Evolutionary conservation across 1,140 invertebrate genomes (phyloP).

Genomic region (Melitaea cinxia): DNA sequence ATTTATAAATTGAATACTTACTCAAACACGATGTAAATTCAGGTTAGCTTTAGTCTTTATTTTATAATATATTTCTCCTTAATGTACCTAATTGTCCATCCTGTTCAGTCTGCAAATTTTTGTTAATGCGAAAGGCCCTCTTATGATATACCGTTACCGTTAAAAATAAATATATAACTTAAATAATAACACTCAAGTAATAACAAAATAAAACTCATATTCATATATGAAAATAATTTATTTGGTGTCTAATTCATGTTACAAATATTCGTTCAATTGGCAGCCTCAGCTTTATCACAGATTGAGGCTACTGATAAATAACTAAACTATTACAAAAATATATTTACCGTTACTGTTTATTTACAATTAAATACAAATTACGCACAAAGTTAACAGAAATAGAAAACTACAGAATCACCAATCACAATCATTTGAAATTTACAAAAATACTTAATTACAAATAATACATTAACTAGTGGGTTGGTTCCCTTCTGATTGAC

Average conservation of each 20-base stretch:
- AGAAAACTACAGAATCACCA: conserved; percentile 38
- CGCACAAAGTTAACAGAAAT: conserved; percentile 49
- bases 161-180: too few relatives aligned
- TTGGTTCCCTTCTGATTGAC: conserved; percentile 40
- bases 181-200: too few relatives aligned
- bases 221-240: conserved; percentile 43
- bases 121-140: too few relatives aligned
- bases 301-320: conserved; percentile 19
- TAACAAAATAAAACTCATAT: conserved; percentile 21
- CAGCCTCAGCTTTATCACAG: conserved; percentile 29
- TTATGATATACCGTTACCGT: too few relatives aligned
- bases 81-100: too few relatives aligned
- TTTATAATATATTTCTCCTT: too few relatives aligned
- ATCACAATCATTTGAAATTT: conserved; percentile 43
- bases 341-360: conserved; percentile 55
- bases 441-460: conserved; percentile 48
- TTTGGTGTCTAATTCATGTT: conserved; percentile 39
- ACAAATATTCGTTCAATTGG: conserved; percentile 30
- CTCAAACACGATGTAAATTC: too few relatives aligned
- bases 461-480: conserved; percentile 55
- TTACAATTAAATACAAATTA: conserved; percentile 64
- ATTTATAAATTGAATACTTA: too few relatives aligned
- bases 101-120: too few relatives aligned
- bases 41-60: too few relatives aligned
- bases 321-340: conserved; percentile 67